These are phyloP conservation scores for Sminthurinus signatus DNA, from an alignment of 1,140 invertebrate species.

Conservation along the genomic window DNA sequence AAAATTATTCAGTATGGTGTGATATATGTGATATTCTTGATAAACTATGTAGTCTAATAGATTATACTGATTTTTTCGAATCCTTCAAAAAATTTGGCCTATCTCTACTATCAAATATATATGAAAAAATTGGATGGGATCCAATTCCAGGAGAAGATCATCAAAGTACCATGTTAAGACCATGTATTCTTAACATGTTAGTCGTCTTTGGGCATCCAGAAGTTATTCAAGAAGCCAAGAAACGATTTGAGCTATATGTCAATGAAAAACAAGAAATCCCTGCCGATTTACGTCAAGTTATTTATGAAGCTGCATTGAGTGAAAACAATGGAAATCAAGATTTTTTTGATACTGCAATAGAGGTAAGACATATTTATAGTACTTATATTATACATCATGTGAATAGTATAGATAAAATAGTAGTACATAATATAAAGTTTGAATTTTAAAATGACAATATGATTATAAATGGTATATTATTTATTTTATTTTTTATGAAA, in stretches of 20 bases:
- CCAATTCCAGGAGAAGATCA: constrained; percentile 3
- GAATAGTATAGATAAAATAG: background rate
- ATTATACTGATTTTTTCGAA: background rate
- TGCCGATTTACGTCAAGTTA: constrained; percentile 76
- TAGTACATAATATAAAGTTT: background rate
- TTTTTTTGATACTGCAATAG: background rate
- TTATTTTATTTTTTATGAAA: background rate
- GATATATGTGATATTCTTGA: constrained; percentile 11
- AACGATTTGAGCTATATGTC: constrained; percentile 64
- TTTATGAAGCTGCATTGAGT: constrained; percentile 61
- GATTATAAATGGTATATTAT: background rate
- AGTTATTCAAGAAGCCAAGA: constrained; percentile 64
- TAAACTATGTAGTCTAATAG: constrained; percentile 11
- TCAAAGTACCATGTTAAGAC: background rate
- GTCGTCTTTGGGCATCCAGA: constrained; percentile 69
- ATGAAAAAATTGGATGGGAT: constrained; percentile 18
- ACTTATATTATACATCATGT: background rate
- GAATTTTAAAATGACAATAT: background rate
- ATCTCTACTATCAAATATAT: constrained; percentile 10
- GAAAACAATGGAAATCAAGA: background rate
- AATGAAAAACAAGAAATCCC: constrained; percentile 56
- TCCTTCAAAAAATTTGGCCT: constrained; percentile 5
- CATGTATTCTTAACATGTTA: constrained; percentile 45
- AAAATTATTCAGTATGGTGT: constrained; percentile 9
- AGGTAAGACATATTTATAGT: background rate